Percentiles rank a stretch among this genome's conserved stretches.
Evolutionary conservation across 2,888 invertebrate genomes (phyloP).

Genomic region (Trichogramma dendrolimi): DNA sequence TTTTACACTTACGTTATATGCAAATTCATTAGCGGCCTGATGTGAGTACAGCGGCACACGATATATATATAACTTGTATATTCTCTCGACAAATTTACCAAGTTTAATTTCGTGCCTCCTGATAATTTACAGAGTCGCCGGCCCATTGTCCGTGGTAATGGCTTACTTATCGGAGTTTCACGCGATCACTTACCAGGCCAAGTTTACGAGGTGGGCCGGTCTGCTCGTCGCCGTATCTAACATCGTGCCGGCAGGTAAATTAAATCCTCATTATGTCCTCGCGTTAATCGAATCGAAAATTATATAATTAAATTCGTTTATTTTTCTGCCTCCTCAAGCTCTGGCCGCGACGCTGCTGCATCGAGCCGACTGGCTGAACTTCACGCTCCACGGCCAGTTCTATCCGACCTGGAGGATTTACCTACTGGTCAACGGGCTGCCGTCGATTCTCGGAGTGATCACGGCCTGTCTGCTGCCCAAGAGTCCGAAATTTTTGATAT

Average conservation of each 20-base stretch:
- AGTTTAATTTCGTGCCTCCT: neutral
- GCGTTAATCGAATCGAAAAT: too few species aligned
- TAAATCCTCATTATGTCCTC: too few species aligned
- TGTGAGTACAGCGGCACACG: constrained; percentile 59
- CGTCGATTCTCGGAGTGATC: constrained; percentile 66
- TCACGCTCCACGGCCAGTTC: constrained; percentile 28
- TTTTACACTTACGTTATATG: constrained; percentile 64
- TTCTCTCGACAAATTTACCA: neutral
- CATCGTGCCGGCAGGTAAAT: constrained; percentile 58
- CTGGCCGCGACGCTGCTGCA: constrained; percentile 53
- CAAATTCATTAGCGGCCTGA: constrained; percentile 69
- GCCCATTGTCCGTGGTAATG: constrained; percentile 70
- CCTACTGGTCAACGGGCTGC: constrained; percentile 53
- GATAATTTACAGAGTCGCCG: constrained; percentile 56
- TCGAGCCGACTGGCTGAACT: constrained; percentile 37
- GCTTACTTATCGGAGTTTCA: constrained; percentile 74
- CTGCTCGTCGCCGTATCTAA: constrained; percentile 64
- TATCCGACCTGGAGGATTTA: constrained; percentile 55
- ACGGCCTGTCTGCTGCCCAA: constrained; percentile 65
- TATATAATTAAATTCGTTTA: too few species aligned
- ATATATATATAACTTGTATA: neutral
- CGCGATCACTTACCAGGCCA: constrained; percentile 61
- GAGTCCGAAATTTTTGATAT: constrained; percentile 75
- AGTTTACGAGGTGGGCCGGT: constrained; percentile 64
- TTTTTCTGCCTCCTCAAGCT: constrained; percentile 36